Base-by-base conservation (phyloP, 1,140 invertebrate species). In the Antheraea mylitta region DNA sequence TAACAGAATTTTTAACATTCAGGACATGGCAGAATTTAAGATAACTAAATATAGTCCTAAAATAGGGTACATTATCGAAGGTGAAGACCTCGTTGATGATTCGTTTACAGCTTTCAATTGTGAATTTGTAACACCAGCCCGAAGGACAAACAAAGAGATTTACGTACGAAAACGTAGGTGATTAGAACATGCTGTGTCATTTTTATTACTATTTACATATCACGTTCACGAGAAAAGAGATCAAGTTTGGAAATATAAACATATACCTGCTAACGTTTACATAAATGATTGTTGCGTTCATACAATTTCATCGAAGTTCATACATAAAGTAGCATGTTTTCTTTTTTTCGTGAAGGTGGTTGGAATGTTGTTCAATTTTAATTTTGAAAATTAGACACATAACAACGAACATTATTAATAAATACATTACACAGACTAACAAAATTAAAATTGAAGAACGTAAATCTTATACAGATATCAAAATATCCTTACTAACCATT, bases 1-100 rank as follows among this genome's bases (percentile, higher is more conserved):
- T 82, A 83, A 82, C 76, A 77, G 73, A 76, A 68, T 87, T 86
- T 74, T 89, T 84, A 82, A 85, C 79, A 82, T 81, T 79, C 83
- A 92, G 86, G 84, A 82, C 19, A 75, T 82, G 83, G 74, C 89
- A 77, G 73, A 90, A 65, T 80, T 77, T 74, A 74, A 89, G 66
- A 83, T 82, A 74, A 66, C 81, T 48, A 86, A 82, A n/a, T 95
- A 93, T 83, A 90, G 94, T 90, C 94, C 94, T 18, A 94, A 93
- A 86, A 76, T 93, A 76, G 95, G 95, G 77, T 95, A 94, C 81
- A 91, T 83, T 62, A 77, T 95, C 76, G 82, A 83, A 81, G 90
- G 90, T 64, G 75, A 92, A 60, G 79, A 81, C 66, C 65, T 94
- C 7, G 85, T 75, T 74, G 81, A 84, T 81, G 60, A 70, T 64